Evolutionary conservation across 2,113 vertebrate genomes (phyloP).

Genomic region (Centrocercus urophasianus): DNA sequence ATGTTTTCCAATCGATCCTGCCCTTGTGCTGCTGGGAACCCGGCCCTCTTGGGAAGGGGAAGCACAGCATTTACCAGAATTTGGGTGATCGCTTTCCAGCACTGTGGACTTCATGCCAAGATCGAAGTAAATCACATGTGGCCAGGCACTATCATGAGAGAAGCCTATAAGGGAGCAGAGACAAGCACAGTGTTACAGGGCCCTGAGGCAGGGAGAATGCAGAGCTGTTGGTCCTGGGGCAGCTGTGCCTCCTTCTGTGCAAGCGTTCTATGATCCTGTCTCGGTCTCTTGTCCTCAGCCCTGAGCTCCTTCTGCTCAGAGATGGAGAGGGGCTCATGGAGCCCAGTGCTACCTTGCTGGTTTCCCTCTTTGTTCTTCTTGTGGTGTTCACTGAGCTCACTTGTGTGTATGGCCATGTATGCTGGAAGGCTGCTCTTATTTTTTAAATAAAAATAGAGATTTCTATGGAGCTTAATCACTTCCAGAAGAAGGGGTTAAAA

Average conservation of each 20-base stretch:
- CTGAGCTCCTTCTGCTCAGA: not conserved
- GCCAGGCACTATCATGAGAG: not conserved
- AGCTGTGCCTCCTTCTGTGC: not conserved
- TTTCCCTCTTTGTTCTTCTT: no score
- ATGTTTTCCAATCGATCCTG: not conserved
- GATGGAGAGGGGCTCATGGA: not conserved
- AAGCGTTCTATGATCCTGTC: not conserved
- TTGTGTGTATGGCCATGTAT: not conserved
- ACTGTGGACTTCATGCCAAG: not conserved
- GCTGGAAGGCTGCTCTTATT: not conserved
- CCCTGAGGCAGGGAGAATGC: not conserved
- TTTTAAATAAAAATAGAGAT: not conserved
- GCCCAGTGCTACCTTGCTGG: not conserved
- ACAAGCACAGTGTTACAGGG: rapidly evolving
- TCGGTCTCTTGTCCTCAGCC: not conserved
- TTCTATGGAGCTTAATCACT: not conserved
- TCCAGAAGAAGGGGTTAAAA: not conserved
- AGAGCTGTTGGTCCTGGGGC: not conserved
- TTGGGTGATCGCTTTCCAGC: constrained; percentile 26
- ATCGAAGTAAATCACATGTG: not conserved
- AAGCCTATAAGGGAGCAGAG: rapidly evolving
- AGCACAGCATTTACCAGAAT: constrained; percentile 33
- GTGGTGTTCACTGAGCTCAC: not conserved
- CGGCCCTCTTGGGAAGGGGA: not conserved
- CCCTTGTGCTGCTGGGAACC: constrained; percentile 61